Evolutionary conservation across 1,140 invertebrate species (phyloP), one percentile per base, ranked within the genome.

Genomic region (Globodera rostochiensis): DNA sequence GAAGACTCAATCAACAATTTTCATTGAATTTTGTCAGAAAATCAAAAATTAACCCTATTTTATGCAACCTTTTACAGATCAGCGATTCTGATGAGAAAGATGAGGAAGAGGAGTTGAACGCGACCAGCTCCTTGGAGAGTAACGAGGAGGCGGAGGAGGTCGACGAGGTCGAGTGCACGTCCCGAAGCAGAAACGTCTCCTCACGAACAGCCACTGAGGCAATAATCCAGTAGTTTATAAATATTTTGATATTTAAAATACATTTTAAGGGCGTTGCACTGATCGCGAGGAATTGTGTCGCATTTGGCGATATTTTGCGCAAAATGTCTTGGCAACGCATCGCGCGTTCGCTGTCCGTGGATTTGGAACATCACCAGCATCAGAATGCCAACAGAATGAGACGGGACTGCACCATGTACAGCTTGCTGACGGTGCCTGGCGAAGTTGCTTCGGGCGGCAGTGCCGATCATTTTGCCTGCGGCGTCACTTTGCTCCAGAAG

Each of bases 221-320:
- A 71, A 71, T 1, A 69, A 9, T 13, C 50, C 50, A 69, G 36
- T 3, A 69, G 36, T 19, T 19, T 66, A 25, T 25, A 25, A 25
- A 25, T 25, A 25, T 25, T 0, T 25, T 69, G 67, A 19, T 8
- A 69, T 69, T 66, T 13, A 66, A 69, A 21, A 11, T 69, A 69
- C 67, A 69, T 71, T 71, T 71, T 9, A 11, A 71, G 69, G 69
- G 69, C 21, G 69, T 71, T 45, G 46, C 36, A 45, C 69, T 36
- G 69, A 36, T 71, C 19, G 69, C 69, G n/a, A 36, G 7, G 36
- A 71, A 71, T 71, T 71, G 25, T 45, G 69, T 46, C 8, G 8
- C 25, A 13, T 45, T 71, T 71, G 69, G 69, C 36, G 25, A 47
- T 13, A 71, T 13, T 36, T 71, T 25, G 69, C 69, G 69, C 69